Evolutionary conservation across 2,113 vertebrate genomes (phyloP).

Genomic region (Esox niger): DNA sequence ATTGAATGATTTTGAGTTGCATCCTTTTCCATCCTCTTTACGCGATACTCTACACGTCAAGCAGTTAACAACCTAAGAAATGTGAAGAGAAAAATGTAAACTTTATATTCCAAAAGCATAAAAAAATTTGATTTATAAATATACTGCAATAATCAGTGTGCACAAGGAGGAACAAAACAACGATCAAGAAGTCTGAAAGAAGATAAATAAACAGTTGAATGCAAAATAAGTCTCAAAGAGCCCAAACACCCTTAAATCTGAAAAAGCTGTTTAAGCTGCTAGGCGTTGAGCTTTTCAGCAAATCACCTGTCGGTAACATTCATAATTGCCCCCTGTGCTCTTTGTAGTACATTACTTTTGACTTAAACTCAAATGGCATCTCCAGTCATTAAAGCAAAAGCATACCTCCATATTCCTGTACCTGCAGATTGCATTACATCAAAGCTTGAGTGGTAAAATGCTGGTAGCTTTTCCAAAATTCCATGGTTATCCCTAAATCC

Average conservation of each 20-base stretch:
- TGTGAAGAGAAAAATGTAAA: constrained; percentile 12
- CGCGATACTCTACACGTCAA: constrained; percentile 13
- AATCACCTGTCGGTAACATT: constrained; percentile 36
- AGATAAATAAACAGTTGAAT: constrained; percentile 17
- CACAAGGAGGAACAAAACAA: constrained; percentile 54
- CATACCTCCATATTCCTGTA: constrained; percentile 41
- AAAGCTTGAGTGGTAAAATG: not conserved
- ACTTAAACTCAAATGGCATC: no score
- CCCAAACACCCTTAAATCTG: no score
- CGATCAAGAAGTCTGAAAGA: constrained; percentile 20
- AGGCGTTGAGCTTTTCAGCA: constrained; percentile 48
- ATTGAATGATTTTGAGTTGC: not conserved
- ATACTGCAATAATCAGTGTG: constrained; percentile 47
- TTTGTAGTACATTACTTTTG: no score
- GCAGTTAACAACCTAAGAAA: not conserved
- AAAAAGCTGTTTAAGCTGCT: constrained; percentile 49
- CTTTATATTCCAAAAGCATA: constrained; percentile 31
- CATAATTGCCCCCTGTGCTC: no score
- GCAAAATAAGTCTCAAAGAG: no score
- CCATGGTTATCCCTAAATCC: no score
- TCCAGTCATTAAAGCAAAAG: constrained; percentile 48
- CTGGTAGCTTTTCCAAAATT: not conserved
- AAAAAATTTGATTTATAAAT: constrained; percentile 35
- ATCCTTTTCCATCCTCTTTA: not conserved
- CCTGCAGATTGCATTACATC: constrained; percentile 39